Evolutionary conservation across 2,888 invertebrate genomes (phyloP), one percentile per base, ranked within the genome.

Genomic region (Cosmopolites sordidus): DNA sequence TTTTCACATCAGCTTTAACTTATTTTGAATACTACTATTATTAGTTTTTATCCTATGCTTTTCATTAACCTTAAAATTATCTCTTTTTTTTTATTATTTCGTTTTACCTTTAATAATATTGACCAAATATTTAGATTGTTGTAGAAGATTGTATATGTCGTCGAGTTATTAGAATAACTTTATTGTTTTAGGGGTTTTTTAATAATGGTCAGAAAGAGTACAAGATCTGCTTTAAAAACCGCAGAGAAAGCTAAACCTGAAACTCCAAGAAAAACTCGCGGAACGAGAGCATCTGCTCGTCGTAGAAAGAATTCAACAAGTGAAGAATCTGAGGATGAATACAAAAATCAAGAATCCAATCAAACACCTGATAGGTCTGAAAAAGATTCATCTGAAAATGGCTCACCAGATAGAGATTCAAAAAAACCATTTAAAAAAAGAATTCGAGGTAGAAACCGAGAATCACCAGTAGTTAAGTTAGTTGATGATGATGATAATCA

Each of bases 131-230:
- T n/a, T n/a, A n/a, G n/a, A n/a, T n/a, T n/a, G n/a, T n/a, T n/a
- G n/a, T n/a, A n/a, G n/a, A n/a, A n/a, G n/a, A n/a, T n/a, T n/a
- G n/a, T n/a, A n/a, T n/a, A n/a, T n/a, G n/a, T n/a, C n/a, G n/a
- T n/a, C n/a, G n/a, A n/a, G n/a, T n/a, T n/a, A n/a, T n/a, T n/a
- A n/a, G n/a, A n/a, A n/a, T n/a, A n/a, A n/a, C n/a, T n/a, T n/a
- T n/a, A n/a, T 22, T 22, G 22, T 22, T 22, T 22, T 22, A 22
- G 22, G 37, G 3, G 11, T 37, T 5, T n/a, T 12, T 37, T 4
- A 40, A 40, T 16, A 60, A 88, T 88, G 88, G 83, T 87, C 71
- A 85, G 87, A 63, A 87, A 87, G 75, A 87, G 81, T 75, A 84
- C 79, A 70, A 78, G 78, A 67, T 84, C 83, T 69, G 84, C 86